Evolutionary conservation across 2,797 vertebrate species (phyloP).

Genomic region (Muscicapa comitata): DNA sequence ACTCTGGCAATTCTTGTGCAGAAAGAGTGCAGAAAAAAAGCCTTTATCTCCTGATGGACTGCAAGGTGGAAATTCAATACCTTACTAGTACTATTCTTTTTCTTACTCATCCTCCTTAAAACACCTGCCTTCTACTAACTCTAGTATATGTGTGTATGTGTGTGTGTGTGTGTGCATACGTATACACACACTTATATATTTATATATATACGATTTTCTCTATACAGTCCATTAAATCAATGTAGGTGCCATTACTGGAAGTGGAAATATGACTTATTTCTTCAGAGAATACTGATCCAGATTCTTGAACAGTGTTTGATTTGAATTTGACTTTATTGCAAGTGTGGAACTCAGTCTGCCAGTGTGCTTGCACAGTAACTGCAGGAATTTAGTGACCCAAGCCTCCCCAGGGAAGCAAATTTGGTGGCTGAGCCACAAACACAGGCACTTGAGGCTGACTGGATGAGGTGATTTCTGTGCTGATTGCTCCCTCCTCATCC

Average conservation of each 20-base stretch:
- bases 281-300: neutral
- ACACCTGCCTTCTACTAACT: neutral
- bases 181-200: fast-evolving
- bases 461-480: neutral
- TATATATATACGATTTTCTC: fast-evolving
- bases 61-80: neutral
- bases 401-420: neutral
- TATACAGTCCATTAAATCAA: no score
- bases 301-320: neutral
- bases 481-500: neutral
- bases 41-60: neutral
- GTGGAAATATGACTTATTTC: fast-evolving
- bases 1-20: fast-evolving
- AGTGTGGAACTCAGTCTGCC: neutral
- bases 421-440: neutral
- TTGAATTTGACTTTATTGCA: neutral
- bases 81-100: neutral
- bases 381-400: neutral
- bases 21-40: neutral
- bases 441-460: neutral
- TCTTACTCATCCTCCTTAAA: neutral
- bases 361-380: neutral
- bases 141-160: neutral
- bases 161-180: fast-evolving
- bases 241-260: neutral